phyloP scores from a whole-genome alignment of 2,113 vertebrate species.

The Polypterus senegalus region DNA sequence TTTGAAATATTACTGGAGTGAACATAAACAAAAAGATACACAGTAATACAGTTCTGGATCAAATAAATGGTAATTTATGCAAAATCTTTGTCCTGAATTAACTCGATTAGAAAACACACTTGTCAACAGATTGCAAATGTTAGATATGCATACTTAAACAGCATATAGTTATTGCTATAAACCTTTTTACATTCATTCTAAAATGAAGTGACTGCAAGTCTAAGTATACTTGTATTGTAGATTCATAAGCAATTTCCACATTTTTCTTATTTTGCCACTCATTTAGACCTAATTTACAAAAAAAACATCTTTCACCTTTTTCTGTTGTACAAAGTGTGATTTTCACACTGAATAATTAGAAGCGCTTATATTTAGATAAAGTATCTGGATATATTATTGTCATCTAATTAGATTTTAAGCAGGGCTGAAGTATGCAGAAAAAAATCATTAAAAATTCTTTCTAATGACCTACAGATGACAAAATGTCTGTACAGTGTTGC shows the following conservation, averaged over 20 bases:
- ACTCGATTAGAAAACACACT: too few relatives aligned
- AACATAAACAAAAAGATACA: too few relatives aligned
- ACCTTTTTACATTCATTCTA: too few relatives aligned
- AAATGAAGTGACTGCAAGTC: too few relatives aligned
- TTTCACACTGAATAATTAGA: constrained; percentile 80
- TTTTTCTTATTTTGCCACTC: constrained; percentile 39
- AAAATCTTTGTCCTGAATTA: too few relatives aligned
- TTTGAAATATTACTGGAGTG: too few relatives aligned
- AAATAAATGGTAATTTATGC: too few relatives aligned
- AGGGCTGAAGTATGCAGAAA: constrained; percentile 82
- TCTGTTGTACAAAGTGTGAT: constrained; percentile 43
- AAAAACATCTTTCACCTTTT: constrained; percentile 26
- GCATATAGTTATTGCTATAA: too few relatives aligned
- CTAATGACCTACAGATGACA: constrained; percentile 98
- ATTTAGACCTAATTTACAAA: constrained; percentile 39
- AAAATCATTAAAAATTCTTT: constrained; percentile 93
- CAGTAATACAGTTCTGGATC: too few relatives aligned
- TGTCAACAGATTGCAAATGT: too few relatives aligned
- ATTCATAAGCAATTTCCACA: background rate
- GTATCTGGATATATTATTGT: constrained; percentile 91
- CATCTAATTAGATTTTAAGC: constrained; percentile 98
- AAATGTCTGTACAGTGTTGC: constrained; percentile 84
- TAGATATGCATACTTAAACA: too few relatives aligned
- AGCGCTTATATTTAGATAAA: constrained; percentile 91
- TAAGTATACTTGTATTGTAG: too few relatives aligned